Conservation (phyloP, 2,888 invertebrate genomes). For the Heliconius ethilla region DNA sequence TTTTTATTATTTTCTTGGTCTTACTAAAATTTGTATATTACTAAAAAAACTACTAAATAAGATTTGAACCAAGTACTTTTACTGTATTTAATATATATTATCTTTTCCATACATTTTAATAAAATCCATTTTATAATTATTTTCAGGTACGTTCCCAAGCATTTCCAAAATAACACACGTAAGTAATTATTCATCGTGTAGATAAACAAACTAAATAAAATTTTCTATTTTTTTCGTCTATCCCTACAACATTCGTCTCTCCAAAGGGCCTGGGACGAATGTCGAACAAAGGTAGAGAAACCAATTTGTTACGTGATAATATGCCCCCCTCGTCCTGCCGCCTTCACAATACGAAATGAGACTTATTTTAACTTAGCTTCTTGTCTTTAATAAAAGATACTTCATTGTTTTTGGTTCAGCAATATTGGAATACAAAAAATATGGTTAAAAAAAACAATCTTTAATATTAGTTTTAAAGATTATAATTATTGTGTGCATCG, state of each 20-base stretch:
- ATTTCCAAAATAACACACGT: too few relatives aligned
- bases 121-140: background rate
- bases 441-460: background rate
- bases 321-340: constrained; percentile 64
- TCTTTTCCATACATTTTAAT: background rate
- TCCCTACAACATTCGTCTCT: constrained; percentile 63
- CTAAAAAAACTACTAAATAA: background rate
- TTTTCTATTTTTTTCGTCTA: constrained; percentile 49
- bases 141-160: constrained; percentile 1
- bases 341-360: constrained; percentile 59
- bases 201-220: constrained; percentile 15
- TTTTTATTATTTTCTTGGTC: too few relatives aligned
- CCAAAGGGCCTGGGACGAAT: constrained; percentile 64
- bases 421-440: constrained; percentile 9
- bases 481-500: background rate
- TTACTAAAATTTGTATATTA: background rate
- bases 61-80: background rate
- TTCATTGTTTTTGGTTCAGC: constrained; percentile 48
- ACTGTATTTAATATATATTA: background rate
- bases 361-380: constrained; percentile 58
- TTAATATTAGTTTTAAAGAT: background rate
- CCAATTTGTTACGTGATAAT: constrained; percentile 82
- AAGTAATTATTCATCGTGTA: background rate
- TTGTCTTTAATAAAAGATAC: constrained; percentile 55
- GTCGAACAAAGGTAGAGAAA: constrained; percentile 80